Base-by-base conservation (phyloP, 2,888 invertebrate species). In the Myopa testacea region DNA sequence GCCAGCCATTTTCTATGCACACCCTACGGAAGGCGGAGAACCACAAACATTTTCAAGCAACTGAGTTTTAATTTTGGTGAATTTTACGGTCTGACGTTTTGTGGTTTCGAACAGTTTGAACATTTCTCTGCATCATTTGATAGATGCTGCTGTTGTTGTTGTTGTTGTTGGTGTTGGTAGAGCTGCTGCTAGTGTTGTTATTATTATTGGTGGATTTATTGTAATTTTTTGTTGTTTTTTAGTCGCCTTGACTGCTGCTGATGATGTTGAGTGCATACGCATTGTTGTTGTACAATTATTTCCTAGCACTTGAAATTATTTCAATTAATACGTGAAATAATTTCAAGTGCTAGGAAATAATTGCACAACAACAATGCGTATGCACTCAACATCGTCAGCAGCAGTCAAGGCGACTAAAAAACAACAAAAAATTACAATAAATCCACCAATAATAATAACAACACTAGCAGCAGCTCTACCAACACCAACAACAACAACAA, bases 201-300 rank as follows among this genome's bases (percentile, higher is more conserved):
- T 6, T 45, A 3, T 45, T n/a, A n/a, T n/a, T n/a, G n/a, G n/a
- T n/a, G n/a, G n/a, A n/a, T n/a, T n/a, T n/a, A n/a, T n/a, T n/a
- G n/a, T n/a, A n/a, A 19, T 67, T 45, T 16, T 67, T 38, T 67
- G 4, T 67, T 67, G n/a, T 16, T 38, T 45, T 16, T 45, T 19
- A 40, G 40, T 4, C 8, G 40, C 8, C 40, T 6, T 6, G n/a
- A 40, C 67, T 45, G 45, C 3, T 45, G 10, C 45, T 45, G 45
- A 10, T 37, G 34, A 40, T 38, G 37, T 37, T 63, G 37, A 63
- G 63, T 63, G 63, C 63, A 37, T 14, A 38, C 10, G 45, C 45
- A 16, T 67, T 67, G 67, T 67, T 67, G 34, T 67, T 40, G 67
- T 67, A 40, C 67, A 67, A 67, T 67, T 67, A 67, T 67, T 67